phyloP scores from a whole-genome alignment of 2,888 invertebrate genomes.

The Gibbula magus region DNA sequence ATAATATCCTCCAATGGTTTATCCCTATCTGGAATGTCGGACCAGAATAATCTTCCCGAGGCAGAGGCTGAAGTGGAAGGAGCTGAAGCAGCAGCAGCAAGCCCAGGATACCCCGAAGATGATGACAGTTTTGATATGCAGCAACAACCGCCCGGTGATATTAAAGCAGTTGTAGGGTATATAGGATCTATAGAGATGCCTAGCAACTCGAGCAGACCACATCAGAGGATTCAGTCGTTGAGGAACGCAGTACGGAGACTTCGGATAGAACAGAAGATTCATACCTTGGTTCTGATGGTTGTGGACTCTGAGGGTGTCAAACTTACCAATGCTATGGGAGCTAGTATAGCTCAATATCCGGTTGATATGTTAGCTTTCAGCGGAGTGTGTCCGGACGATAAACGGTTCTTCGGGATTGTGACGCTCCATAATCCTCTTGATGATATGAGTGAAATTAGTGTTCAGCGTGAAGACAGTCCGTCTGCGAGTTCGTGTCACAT shows the following conservation, averaged over 20 bases:
- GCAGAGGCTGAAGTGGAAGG: constrained; percentile 43
- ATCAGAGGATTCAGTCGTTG: constrained; percentile 81
- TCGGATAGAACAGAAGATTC: constrained; percentile 88
- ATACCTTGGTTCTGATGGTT: constrained; percentile 88
- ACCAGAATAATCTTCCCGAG: constrained; percentile 32
- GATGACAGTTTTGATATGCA: constrained; percentile 23
- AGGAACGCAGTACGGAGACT: constrained; percentile 91
- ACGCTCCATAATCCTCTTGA: constrained; percentile 78
- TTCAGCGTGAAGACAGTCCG: constrained; percentile 59
- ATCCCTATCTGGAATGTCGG: constrained; percentile 30
- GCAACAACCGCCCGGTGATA: constrained; percentile 32
- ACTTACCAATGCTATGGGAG: constrained; percentile 84
- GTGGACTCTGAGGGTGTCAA: constrained; percentile 87
- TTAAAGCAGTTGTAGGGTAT: constrained; percentile 83
- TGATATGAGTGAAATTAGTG: constrained; percentile 54
- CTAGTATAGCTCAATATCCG: constrained; percentile 89
- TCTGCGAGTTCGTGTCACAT: constrained; percentile 87
- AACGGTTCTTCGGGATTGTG: constrained; percentile 93
- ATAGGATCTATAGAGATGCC: constrained; percentile 97
- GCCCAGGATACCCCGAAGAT: constrained; percentile 12
- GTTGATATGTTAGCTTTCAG: constrained; percentile 90
- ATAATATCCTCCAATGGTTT: background rate
- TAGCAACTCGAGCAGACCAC: constrained; percentile 72
- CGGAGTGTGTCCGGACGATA: constrained; percentile 92
- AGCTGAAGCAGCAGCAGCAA: constrained; percentile 23